phyloP scores from a whole-genome alignment of 2,888 invertebrate genomes.

The Saturnia pavonia region DNA sequence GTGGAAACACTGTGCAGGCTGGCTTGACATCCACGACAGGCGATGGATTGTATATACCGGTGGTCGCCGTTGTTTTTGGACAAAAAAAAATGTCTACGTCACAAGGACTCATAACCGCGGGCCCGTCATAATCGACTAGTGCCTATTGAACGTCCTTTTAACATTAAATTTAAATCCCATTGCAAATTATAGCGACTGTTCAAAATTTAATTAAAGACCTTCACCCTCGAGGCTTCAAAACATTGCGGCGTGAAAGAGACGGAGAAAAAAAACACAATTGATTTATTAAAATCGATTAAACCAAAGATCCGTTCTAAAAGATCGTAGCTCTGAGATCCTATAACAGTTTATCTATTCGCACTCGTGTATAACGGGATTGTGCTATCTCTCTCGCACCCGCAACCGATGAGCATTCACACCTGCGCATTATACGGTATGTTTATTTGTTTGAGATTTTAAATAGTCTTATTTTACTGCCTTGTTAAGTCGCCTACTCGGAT shows the following conservation, averaged over 20 bases:
- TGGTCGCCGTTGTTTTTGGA: too few relatives aligned
- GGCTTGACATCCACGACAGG: too few relatives aligned
- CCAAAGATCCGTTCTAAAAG: conserved; percentile 19
- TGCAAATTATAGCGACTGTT: neutral
- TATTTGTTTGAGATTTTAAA: conserved; percentile 63
- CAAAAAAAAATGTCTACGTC: too few relatives aligned
- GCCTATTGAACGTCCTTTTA: neutral
- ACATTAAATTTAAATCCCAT: neutral
- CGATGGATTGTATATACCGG: too few relatives aligned
- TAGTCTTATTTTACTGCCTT: conserved; percentile 59
- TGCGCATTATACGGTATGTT: conserved; percentile 67
- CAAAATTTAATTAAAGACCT: neutral
- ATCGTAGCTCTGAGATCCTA: conserved; percentile 20
- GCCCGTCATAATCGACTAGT: too few relatives aligned
- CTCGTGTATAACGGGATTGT: neutral
- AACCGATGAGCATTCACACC: conserved; percentile 70
- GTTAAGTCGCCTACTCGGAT: conserved; percentile 27
- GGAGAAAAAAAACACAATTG: conserved; percentile 1
- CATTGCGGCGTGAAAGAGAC: neutral
- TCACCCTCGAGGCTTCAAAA: neutral
- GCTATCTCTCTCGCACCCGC: conserved; percentile 58
- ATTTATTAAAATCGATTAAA: conserved; percentile 13
- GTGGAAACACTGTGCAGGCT: too few relatives aligned
- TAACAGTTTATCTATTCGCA: neutral
- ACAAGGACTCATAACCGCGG: too few relatives aligned